Evolutionary conservation across 2,888 invertebrate genomes (phyloP).

Genomic region (Hofmannophila pseudospretella): DNA sequence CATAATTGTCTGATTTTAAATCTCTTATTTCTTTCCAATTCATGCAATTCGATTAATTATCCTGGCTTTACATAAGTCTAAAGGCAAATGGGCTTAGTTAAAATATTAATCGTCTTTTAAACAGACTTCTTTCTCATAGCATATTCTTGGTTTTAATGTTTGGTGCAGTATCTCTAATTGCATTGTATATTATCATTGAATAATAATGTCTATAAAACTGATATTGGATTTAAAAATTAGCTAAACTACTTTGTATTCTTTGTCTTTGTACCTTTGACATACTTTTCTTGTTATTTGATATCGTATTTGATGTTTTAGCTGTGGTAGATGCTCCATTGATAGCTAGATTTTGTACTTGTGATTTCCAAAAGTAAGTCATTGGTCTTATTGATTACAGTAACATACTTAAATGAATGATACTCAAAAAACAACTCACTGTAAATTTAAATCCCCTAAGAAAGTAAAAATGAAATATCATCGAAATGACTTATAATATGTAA

Average conservation of each 20-base stretch:
- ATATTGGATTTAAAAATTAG: slow-evolving; percentile 43
- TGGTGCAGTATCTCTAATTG: slow-evolving; percentile 75
- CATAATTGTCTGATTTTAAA: slow-evolving; percentile 28
- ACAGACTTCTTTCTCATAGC: slow-evolving; percentile 58
- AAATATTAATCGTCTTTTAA: slow-evolving; percentile 54
- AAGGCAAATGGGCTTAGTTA: slow-evolving; percentile 72
- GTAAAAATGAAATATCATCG: slow-evolving; percentile 52
- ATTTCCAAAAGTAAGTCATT: slow-evolving; percentile 42
- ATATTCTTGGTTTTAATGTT: slow-evolving; percentile 71
- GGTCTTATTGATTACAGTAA: slow-evolving; percentile 23
- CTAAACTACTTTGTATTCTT: slow-evolving; percentile 27
- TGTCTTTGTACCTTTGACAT: slow-evolving; percentile 50
- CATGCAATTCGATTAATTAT: slow-evolving; percentile 38
- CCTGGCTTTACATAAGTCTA: slow-evolving; percentile 53
- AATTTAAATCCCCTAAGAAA: slow-evolving; percentile 46
- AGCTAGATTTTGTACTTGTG: slow-evolving; percentile 6
- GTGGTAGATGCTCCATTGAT: slow-evolving; percentile 10
- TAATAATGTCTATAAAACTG: slow-evolving; percentile 51
- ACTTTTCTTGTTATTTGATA: slow-evolving; percentile 25
- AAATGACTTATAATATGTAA: slow-evolving; percentile 61
- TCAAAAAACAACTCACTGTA: slow-evolving; percentile 76
- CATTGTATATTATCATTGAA: slow-evolving; percentile 74
- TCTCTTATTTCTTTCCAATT: slow-evolving; percentile 29
- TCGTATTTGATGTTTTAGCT: slow-evolving; percentile 4
- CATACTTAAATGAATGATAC: slow-evolving; percentile 39